Evolutionary conservation across 2,888 invertebrate species (phyloP), one percentile per base, ranked within the genome.

Genomic region (Sialis lutaria): DNA sequence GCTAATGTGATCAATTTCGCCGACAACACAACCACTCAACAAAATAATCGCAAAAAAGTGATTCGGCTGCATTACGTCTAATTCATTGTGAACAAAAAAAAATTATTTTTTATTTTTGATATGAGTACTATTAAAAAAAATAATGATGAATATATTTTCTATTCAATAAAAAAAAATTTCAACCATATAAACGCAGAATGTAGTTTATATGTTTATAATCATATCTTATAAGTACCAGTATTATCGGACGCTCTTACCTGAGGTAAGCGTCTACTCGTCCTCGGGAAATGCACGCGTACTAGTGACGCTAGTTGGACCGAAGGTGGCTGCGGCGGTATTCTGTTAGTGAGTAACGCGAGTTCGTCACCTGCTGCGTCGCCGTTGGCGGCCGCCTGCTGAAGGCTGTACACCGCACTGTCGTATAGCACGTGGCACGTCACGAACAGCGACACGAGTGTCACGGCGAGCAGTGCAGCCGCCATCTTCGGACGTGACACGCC

Each of bases 381-480:
- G 41, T 64, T 64, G 10, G 60, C 63, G 46, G 63, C 63, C 9
- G 66, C 66, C 9, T 64, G 75, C 67, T 84, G 83, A 56, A 86
- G 74, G 59, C 82, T 84, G 66, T 83, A 84, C 45, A 86, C 74
- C 47, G 86, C 86, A 63, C 84, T 85, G 69, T 87, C 86, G 70
- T 86, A 86, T 50, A 86, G 75, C 58, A 86, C 79, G 62, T 86
- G 86, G 68, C 86, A 85, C 55, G 86, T 86, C 61, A 87, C 77
- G 67, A 86, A 86, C 55, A 87, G 73, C 35, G 86, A 86, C 53
- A 86, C 72, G 55, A 86, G 72, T 69, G 82, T 82, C 62, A 86
- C 79, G 58, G 82, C 80, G 55, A 86, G 74, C 64, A 86, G 78
- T 55, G 78, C 78, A 62, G 82, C 79, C 60, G 86, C 85, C 72